Conservation (phyloP, 2,888 invertebrate genomes). For the Lepidocyrtoides sp. region DNA sequence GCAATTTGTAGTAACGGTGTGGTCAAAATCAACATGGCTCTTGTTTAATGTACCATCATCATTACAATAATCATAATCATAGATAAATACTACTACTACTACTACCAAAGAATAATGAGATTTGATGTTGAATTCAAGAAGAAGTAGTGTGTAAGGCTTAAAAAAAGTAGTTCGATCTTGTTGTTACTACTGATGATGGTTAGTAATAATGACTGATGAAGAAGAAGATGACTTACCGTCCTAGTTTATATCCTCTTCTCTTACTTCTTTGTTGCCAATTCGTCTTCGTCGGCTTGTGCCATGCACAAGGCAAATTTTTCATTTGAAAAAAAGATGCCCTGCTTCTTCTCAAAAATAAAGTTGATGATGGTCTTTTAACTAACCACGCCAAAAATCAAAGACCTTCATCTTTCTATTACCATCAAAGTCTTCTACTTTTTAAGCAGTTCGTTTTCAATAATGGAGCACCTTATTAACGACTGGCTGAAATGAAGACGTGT, state of each 20-base stretch:
- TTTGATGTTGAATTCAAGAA: slow-evolving; percentile 35
- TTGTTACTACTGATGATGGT: slow-evolving; percentile 11
- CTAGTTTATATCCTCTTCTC: slow-evolving; percentile 66
- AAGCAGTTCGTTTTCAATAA: slow-evolving; percentile 10
- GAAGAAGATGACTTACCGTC: slow-evolving; percentile 67
- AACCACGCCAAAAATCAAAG: slow-evolving; percentile 42
- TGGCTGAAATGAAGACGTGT: not conserved
- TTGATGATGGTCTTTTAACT: slow-evolving; percentile 6
- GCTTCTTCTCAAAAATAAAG: not conserved
- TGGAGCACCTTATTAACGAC: slow-evolving; percentile 4
- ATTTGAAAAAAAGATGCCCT: not conserved
- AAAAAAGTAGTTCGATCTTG: slow-evolving; percentile 60
- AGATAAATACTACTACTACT: not conserved
- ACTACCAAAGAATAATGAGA: not conserved
- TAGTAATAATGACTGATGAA: slow-evolving; percentile 43
- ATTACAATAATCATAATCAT: not conserved
- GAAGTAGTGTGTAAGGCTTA: not conserved
- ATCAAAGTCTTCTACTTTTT: not conserved
- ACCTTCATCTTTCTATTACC: slow-evolving; percentile 7
- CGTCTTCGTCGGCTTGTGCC: slow-evolving; percentile 15
- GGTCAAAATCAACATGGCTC: slow-evolving; percentile 40
- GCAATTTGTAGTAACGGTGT: slow-evolving; percentile 26
- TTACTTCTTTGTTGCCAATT: slow-evolving; percentile 7
- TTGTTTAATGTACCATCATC: slow-evolving; percentile 39
- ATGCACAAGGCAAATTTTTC: not conserved